phyloP scores from a whole-genome alignment of 2,888 invertebrate species.

The Isotomurus palustris region DNA sequence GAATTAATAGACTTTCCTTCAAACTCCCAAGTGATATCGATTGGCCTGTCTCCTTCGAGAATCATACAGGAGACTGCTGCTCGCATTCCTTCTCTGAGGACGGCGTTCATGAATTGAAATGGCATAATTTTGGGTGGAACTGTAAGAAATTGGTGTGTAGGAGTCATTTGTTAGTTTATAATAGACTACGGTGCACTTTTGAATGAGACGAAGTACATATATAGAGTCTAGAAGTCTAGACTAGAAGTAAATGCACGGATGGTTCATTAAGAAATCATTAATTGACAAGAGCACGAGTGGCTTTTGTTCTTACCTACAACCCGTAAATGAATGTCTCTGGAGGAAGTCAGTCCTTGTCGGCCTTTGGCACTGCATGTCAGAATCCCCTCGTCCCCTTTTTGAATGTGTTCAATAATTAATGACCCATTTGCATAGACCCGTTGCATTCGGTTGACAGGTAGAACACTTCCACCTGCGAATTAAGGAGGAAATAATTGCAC shows the following conservation, averaged over 20 bases:
- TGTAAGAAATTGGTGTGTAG: too few species aligned
- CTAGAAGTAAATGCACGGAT: too few species aligned
- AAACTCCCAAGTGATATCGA: constrained; percentile 86
- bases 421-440: constrained; percentile 82
- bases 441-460: constrained; percentile 82
- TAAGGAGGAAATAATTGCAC: too few species aligned
- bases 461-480: constrained; percentile 69
- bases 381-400: constrained; percentile 77
- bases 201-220: too few species aligned
- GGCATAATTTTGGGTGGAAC: constrained; percentile 81
- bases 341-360: constrained; percentile 71
- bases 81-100: constrained; percentile 64
- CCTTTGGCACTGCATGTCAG: constrained; percentile 87
- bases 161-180: too few species aligned
- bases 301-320: constrained; percentile 55
- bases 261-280: too few species aligned
- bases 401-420: constrained; percentile 77
- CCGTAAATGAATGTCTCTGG: constrained; percentile 55
- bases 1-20: constrained; percentile 69
- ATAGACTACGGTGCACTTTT: too few species aligned
- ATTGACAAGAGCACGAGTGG: too few species aligned
- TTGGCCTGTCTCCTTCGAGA: constrained; percentile 85
- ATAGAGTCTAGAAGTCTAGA: too few species aligned
- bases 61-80: constrained; percentile 87
- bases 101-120: constrained; percentile 73